phyloP scores from a whole-genome alignment of 2,888 invertebrate genomes.

The Cepaea hortensis region DNA sequence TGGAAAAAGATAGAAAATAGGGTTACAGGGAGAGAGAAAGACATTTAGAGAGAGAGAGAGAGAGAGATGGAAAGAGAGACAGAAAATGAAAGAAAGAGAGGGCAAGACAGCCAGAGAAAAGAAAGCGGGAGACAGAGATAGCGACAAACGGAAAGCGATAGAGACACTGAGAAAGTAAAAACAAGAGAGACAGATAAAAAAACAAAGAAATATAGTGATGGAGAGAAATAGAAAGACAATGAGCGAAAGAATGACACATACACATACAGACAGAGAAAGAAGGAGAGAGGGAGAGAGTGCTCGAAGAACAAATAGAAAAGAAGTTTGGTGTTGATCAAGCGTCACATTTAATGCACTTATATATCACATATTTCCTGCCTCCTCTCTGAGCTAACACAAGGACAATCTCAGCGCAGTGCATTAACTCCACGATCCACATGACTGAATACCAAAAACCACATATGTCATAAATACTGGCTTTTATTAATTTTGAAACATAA shows the following conservation, averaged over 20 bases:
- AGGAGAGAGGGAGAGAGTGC: too few relatives aligned
- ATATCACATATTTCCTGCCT: too few relatives aligned
- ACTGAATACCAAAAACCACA: too few relatives aligned
- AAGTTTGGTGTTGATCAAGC: too few relatives aligned
- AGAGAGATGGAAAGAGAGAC: not conserved
- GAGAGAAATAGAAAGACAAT: not conserved
- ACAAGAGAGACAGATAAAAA: not conserved
- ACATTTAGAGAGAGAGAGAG: not conserved
- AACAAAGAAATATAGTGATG: not conserved
- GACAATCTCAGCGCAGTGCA: too few relatives aligned
- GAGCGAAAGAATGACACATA: not conserved
- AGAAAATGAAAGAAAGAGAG: not conserved
- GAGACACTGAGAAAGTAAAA: not conserved
- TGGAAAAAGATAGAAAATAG: not conserved
- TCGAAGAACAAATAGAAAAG: too few relatives aligned
- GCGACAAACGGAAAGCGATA: not conserved
- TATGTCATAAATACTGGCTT: too few relatives aligned
- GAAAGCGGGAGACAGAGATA: not conserved
- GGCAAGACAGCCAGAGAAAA: not conserved
- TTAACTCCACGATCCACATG: too few relatives aligned
- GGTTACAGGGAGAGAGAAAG: not conserved
- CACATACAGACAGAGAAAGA: too few relatives aligned
- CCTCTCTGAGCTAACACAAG: too few relatives aligned
- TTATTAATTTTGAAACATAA: too few relatives aligned
- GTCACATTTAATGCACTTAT: too few relatives aligned